A percentile compares a stretch with the other conserved stretches of the same genome.
These are phyloP conservation scores for Meandrusa payeni DNA, from an alignment of 2,888 invertebrate species.

Conservation along the genomic window DNA sequence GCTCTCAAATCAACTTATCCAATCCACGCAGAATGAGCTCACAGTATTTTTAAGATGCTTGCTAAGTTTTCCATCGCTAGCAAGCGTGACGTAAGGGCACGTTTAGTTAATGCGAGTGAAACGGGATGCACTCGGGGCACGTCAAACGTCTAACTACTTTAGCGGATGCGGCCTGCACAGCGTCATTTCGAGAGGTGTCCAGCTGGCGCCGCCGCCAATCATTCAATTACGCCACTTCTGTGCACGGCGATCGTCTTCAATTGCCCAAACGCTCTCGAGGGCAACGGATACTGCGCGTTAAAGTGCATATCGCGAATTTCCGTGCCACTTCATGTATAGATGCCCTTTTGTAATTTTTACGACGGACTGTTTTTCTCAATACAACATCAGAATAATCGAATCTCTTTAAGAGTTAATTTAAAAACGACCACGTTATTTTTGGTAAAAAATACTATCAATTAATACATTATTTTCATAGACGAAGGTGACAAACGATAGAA, in stretches of 20 bases:
- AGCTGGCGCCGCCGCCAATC: slow-evolving; percentile 68
- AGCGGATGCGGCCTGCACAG: slow-evolving; percentile 56
- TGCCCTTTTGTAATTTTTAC: neutral
- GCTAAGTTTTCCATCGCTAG: slow-evolving; percentile 15
- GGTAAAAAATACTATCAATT: no score
- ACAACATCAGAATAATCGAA: no score
- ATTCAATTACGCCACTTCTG: slow-evolving; percentile 60
- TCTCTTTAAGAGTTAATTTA: no score
- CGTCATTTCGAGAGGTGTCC: slow-evolving; percentile 64
- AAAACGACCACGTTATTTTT: no score
- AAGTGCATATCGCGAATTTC: slow-evolving; percentile 18
- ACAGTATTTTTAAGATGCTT: no score
- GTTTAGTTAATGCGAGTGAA: slow-evolving; percentile 17
- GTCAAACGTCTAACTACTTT: slow-evolving; percentile 44
- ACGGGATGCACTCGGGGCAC: slow-evolving; percentile 32
- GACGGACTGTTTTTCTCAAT: no score
- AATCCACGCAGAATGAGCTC: no score
- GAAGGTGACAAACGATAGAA: no score
- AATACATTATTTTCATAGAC: no score
- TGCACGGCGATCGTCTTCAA: slow-evolving; percentile 37
- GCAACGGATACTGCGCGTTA: slow-evolving; percentile 30
- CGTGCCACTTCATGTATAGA: slow-evolving; percentile 32
- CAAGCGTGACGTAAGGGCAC: slow-evolving; percentile 20
- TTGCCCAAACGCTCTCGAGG: slow-evolving; percentile 47
- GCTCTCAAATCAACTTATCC: no score